Conservation (phyloP, 2,797 vertebrate species). For the Salarias fasciatus region DNA sequence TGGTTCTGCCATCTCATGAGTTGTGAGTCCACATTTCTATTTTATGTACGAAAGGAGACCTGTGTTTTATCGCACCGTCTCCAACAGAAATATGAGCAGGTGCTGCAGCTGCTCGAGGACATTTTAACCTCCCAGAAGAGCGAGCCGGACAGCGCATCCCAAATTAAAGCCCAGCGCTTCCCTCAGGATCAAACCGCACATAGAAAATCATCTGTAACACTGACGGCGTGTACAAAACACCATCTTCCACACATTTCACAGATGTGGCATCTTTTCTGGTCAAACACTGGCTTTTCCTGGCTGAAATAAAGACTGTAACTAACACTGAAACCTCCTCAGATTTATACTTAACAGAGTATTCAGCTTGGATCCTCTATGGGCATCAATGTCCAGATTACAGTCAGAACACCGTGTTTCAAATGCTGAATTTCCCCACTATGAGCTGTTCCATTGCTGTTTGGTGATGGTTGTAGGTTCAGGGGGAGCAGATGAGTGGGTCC, state of each 20-base stretch:
- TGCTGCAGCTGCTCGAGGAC: conserved; percentile 59
- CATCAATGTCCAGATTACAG: too few relatives aligned
- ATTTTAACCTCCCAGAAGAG: conserved; percentile 60
- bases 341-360: too few relatives aligned
- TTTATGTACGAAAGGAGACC: conserved; percentile 64
- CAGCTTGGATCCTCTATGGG: too few relatives aligned
- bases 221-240: background rate
- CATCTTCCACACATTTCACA: background rate
- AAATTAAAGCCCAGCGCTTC: conserved; percentile 27
- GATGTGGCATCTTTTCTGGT: background rate
- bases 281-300: background rate
- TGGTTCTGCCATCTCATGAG: conserved; percentile 48
- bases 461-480: too few relatives aligned
- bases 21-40: conserved; percentile 62
- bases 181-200: conserved; percentile 13
- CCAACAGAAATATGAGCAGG: conserved; percentile 68
- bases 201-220: conserved; percentile 22
- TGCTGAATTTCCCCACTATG: too few relatives aligned
- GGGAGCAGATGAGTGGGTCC: too few relatives aligned
- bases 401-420: too few relatives aligned
- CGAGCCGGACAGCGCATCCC: conserved; percentile 34
- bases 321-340: too few relatives aligned
- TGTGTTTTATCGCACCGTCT: conserved; percentile 66
- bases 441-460: too few relatives aligned
- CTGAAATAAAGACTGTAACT: background rate